Percentiles rank a stretch among this genome's conserved stretches.
Conservation (phyloP, 1,140 invertebrate species). For the Calycopis cecrops region DNA sequence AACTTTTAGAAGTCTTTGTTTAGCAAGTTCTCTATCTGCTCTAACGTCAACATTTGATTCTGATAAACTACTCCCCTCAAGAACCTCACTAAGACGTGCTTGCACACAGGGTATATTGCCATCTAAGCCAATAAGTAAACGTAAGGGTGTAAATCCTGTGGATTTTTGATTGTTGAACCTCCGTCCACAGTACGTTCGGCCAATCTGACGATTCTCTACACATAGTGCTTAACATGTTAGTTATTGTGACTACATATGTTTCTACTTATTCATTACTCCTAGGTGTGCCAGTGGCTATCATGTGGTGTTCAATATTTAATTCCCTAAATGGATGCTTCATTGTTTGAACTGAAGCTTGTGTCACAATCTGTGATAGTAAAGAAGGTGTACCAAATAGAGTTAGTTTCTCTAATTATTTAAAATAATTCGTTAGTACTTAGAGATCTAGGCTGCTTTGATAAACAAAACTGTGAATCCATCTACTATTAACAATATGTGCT, state of each 20-base stretch:
- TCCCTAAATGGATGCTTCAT: slow-evolving; percentile 33
- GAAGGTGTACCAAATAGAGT: slow-evolving; percentile 35
- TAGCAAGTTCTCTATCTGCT: not conserved
- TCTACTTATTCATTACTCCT: slow-evolving; percentile 44
- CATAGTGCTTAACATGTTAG: slow-evolving; percentile 32
- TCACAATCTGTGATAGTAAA: slow-evolving; percentile 43
- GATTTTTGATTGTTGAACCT: not conserved
- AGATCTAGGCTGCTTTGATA: slow-evolving; percentile 33
- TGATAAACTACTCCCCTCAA: not conserved
- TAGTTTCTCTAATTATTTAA: slow-evolving; percentile 22
- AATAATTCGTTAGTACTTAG: slow-evolving; percentile 27
- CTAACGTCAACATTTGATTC: not conserved
- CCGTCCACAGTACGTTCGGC: not conserved
- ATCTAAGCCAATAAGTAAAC: not conserved
- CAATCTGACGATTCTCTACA: not conserved
- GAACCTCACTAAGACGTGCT: not conserved
- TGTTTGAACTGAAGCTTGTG: slow-evolving; percentile 36
- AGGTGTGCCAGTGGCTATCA: too few species aligned
- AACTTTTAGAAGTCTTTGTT: not conserved
- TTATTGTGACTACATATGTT: too few species aligned
- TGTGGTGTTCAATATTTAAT: slow-evolving; percentile 32
- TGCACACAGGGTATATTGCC: not conserved
- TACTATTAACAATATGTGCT: too few species aligned
- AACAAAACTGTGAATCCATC: too few species aligned
- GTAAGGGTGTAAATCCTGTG: too few species aligned